Conservation (phyloP, 1,140 invertebrate species). For the Temnothorax longispinosus region DNA sequence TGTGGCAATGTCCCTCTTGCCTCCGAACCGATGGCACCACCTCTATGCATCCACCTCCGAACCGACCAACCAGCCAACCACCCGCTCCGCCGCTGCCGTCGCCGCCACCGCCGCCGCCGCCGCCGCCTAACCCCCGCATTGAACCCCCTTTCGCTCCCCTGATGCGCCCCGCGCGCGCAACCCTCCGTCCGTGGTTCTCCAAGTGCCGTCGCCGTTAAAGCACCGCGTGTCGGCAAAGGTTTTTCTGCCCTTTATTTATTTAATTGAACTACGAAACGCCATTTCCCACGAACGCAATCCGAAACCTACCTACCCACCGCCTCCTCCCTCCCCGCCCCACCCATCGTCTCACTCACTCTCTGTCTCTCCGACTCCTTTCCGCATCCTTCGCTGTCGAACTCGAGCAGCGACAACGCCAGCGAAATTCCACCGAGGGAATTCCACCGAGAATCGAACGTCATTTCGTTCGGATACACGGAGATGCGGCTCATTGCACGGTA, state of each 20-base stretch:
- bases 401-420: slow-evolving; percentile 17
- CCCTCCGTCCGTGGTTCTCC: slow-evolving; percentile 70
- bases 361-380: not conserved
- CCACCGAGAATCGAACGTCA: slow-evolving; percentile 32
- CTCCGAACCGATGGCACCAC: slow-evolving; percentile 77
- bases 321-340: not conserved
- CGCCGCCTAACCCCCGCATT: slow-evolving; percentile 60
- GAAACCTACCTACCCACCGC: not conserved
- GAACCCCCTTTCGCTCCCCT: slow-evolving; percentile 28
- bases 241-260: slow-evolving; percentile 64
- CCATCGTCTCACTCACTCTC: not conserved
- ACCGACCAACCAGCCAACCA: slow-evolving; percentile 71
- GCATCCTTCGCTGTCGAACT: slow-evolving; percentile 19
- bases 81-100: slow-evolving; percentile 20
- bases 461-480: slow-evolving; percentile 51
- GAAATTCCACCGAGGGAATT: slow-evolving; percentile 40
- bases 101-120: slow-evolving; percentile 13
- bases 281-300: slow-evolving; percentile 58
- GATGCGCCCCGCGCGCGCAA: slow-evolving; percentile 31
- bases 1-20: slow-evolving; percentile 79
- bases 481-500: slow-evolving; percentile 45
- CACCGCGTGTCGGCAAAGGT: slow-evolving; percentile 66
- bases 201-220: slow-evolving; percentile 73
- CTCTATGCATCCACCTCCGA: slow-evolving; percentile 78
- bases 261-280: slow-evolving; percentile 58